Conservation (phyloP, 2,797 vertebrate species). For the Acomys russatus region DNA sequence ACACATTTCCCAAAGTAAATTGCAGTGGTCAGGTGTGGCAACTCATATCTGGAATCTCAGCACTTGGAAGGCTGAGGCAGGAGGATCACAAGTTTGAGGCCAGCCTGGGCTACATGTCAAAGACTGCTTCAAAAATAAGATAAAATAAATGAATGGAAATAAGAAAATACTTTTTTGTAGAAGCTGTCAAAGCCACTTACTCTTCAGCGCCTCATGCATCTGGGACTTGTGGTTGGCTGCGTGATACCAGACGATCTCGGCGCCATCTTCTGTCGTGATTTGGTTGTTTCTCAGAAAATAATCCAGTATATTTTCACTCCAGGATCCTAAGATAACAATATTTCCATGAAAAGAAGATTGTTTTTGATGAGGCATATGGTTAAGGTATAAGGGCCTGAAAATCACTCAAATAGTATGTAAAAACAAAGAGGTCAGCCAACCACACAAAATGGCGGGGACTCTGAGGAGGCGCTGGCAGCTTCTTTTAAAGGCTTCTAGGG, state of each 20-base stretch:
- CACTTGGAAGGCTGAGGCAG: not conserved
- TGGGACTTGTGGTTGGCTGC: constrained; percentile 92
- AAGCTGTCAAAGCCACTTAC: constrained; percentile 86
- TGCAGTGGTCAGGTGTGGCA: not conserved
- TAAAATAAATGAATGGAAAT: not conserved
- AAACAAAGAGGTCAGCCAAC: no score
- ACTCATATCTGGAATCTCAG: not conserved
- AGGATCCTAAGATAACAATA: constrained; percentile 82
- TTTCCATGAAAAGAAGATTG: constrained; percentile 31
- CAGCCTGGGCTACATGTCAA: not conserved
- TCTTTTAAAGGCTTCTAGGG: no score
- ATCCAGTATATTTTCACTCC: constrained; percentile 89
- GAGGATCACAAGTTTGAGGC: not conserved
- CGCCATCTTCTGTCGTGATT: constrained; percentile 89
- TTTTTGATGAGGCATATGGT: not conserved
- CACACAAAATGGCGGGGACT: no score
- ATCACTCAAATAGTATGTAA: no score
- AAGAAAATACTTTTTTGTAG: not conserved
- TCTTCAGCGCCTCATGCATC: constrained; percentile 89
- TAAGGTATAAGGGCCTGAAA: not conserved
- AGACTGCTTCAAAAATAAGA: not conserved
- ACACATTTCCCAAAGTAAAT: not conserved
- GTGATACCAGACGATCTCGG: constrained; percentile 93
- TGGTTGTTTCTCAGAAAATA: constrained; percentile 88
- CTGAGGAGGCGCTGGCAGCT: no score